Percentiles rank a stretch among this genome's conserved stretches.
phyloP scores from a whole-genome alignment of 2,888 invertebrate genomes.

The Pachydiplax longipennis region DNA sequence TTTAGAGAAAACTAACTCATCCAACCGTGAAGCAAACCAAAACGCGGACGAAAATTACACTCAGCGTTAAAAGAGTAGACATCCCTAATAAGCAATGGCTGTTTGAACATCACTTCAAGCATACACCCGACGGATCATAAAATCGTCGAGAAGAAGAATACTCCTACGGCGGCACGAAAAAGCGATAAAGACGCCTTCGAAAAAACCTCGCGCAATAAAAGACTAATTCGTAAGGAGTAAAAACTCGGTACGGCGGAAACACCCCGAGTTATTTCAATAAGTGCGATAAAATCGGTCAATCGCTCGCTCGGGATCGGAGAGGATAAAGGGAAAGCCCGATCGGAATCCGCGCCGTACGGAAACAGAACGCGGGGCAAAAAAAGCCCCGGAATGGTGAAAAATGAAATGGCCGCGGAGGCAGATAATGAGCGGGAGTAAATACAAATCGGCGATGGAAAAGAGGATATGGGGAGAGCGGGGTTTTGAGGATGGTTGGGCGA shows the following conservation, averaged over 20 bases:
- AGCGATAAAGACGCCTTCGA: neutral
- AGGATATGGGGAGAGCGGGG: neutral
- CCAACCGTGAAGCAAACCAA: no score
- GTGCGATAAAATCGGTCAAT: slow-evolving; percentile 32
- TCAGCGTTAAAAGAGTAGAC: neutral
- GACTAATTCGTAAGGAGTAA: neutral
- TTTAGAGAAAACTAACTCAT: no score
- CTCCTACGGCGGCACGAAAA: neutral
- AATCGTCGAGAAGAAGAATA: neutral
- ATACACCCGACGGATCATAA: neutral
- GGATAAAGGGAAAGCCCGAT: neutral
- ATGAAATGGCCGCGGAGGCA: slow-evolving; percentile 4
- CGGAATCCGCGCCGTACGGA: neutral
- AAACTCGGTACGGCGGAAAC: neutral
- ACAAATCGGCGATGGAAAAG: slow-evolving; percentile 8
- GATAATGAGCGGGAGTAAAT: slow-evolving; percentile 20
- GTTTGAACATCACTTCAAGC: neutral
- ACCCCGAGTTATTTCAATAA: neutral
- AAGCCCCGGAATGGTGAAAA: neutral
- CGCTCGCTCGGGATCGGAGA: neutral
- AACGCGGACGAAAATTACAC: no score
- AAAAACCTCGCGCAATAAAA: neutral
- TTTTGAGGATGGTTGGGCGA: neutral
- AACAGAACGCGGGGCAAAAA: neutral
- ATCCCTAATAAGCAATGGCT: neutral